Evolutionary conservation across 2,888 invertebrate species (phyloP), one percentile per base, ranked within the genome.

Genomic region (Charanyca ferruginea): DNA sequence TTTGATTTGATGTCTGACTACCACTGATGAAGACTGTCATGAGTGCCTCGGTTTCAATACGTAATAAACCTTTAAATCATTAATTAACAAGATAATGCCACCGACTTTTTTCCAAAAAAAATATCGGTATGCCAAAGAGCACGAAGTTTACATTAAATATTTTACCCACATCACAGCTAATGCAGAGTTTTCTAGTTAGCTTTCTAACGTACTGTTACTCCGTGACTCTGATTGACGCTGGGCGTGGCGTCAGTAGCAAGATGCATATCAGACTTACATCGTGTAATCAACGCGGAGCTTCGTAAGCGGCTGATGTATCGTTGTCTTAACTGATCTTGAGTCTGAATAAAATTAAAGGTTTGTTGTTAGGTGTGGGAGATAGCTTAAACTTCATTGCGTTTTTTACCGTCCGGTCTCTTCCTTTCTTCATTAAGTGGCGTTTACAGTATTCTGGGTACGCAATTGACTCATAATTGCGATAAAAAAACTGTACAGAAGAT

Each of bases 281-380:
- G 67, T 69, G 77, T 77, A 83, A 83, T 83, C 77, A 81, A 73
- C 66, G 69, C 63, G 60, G 73, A 57, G 73, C 66, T 74, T 55
- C 23, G 60, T 54, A 66, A 65, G 55, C 64, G 60, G 60, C 67
- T 80, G 80, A 80, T 76, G 67, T 69, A 76, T 76, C 35, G 61
- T 49, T 66, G 51, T 54, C 57, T 81, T 81, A 81, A 81, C 80
- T 78, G 80, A 81, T 79, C 75, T 58, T 45, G 58, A 77, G 51
- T 51, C 23, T 23, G 65, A 60, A 51, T 63, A 51, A 66, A 66
- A 70, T 79, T 77, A 66, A 59, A 78, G 58, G 41, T 41, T 38
- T 41, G 63, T 45, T 61, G 54, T 55, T 59, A 48, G 5, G 42
- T 48, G 47, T 64, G 51, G 38, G 38, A 75, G 45, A n/a, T 47